These are phyloP conservation scores for Calameuta pallipes DNA, from an alignment of 2,888 invertebrate genomes.

Conservation along the genomic window DNA sequence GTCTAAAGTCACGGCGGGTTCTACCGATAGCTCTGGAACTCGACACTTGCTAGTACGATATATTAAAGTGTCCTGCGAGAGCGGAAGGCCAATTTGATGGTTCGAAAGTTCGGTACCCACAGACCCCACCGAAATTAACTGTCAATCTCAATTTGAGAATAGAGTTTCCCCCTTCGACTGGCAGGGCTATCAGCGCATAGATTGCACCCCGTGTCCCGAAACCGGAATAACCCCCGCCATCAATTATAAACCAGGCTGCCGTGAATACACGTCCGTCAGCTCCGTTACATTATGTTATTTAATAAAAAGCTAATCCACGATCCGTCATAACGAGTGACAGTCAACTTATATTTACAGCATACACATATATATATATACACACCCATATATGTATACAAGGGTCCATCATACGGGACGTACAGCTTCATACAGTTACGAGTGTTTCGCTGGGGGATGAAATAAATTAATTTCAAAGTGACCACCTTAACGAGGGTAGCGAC, in stretches of 20 bases:
- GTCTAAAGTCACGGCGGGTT: not conserved
- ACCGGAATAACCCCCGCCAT: constrained; percentile 27
- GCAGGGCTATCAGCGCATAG: constrained; percentile 4
- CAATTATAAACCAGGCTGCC: constrained; percentile 37
- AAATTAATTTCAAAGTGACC: not conserved
- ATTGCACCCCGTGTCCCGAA: constrained; percentile 1
- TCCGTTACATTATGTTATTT: constrained; percentile 7
- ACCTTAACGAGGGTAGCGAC: not conserved
- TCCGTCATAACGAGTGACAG: constrained; percentile 38
- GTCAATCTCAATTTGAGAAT: constrained; percentile 62
- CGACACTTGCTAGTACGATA: not conserved
- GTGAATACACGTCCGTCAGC: constrained; percentile 1
- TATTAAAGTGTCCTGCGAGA: constrained; percentile 15
- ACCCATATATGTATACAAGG: not conserved
- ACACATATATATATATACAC: too few species aligned
- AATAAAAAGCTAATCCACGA: constrained; percentile 33
- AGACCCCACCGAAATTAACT: constrained; percentile 61
- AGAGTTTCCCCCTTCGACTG: constrained; percentile 34
- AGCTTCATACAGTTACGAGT: not conserved
- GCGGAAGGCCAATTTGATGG: constrained; percentile 60
- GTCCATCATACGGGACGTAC: not conserved
- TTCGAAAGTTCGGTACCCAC: constrained; percentile 28
- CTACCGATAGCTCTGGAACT: not conserved
- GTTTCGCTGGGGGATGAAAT: not conserved
- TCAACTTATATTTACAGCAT: not conserved